Evolutionary conservation across 2,888 invertebrate genomes (phyloP).

Genomic region (Temnothorax unifasciatus): DNA sequence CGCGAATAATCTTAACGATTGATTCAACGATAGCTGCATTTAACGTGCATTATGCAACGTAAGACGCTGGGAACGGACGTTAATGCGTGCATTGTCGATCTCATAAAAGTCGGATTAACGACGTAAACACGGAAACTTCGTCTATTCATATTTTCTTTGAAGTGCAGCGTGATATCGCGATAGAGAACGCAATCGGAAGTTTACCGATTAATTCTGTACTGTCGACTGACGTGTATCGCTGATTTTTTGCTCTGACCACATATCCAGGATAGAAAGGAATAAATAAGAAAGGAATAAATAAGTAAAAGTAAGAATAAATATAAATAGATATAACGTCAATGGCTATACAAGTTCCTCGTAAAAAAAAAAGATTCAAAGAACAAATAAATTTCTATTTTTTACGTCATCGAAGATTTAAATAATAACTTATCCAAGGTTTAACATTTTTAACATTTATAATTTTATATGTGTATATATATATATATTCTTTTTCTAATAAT

Average conservation of each 20-base stretch:
- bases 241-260: neutral
- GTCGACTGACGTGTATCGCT: neutral
- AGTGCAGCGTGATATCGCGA: neutral
- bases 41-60: neutral
- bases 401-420: neutral
- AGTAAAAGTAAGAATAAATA: neutral
- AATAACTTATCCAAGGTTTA: neutral
- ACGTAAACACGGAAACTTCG: neutral
- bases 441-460: neutral
- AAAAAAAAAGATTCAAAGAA: neutral
- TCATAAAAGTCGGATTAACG: conserved; percentile 6
- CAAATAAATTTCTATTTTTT: neutral
- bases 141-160: neutral
- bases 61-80: neutral
- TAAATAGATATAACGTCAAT: neutral
- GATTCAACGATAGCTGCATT: conserved; percentile 15
- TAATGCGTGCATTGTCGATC: neutral
- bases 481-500: neutral
- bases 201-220: neutral
- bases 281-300: neutral
- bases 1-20: neutral
- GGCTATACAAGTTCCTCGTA: neutral
- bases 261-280: neutral
- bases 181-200: neutral
- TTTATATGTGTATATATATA: too few species aligned